These are phyloP conservation scores for Poeciliopsis presidionis DNA, from an alignment of 2,797 vertebrate species.

Conservation along the genomic window DNA sequence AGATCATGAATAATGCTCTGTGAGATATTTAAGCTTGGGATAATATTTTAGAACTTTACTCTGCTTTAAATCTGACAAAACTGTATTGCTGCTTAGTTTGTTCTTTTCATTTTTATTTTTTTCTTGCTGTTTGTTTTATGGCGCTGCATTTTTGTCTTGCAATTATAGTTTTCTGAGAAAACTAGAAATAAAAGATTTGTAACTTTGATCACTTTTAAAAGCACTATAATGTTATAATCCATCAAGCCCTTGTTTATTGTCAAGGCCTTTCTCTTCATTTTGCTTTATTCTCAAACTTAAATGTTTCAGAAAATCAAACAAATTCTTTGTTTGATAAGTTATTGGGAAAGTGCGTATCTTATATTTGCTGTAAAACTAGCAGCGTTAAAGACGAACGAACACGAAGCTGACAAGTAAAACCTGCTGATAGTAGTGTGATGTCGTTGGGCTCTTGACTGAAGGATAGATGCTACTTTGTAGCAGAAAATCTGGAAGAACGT, in stretches of 20 bases:
- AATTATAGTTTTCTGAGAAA: background rate
- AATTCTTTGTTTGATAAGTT: background rate
- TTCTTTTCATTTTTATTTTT: too few species aligned
- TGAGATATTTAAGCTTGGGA: background rate
- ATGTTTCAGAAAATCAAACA: background rate
- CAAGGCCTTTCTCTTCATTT: background rate
- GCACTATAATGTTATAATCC: background rate
- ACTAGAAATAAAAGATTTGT: background rate
- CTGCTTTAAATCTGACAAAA: background rate
- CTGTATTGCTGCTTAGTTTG: background rate
- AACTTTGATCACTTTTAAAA: background rate
- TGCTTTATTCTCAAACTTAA: background rate
- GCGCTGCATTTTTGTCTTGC: background rate
- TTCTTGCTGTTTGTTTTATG: background rate
- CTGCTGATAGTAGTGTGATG: background rate
- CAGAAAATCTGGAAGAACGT: background rate
- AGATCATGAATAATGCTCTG: background rate
- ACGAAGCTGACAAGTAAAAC: background rate
- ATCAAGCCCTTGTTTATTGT: background rate
- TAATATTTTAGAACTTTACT: background rate
- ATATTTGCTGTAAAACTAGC: background rate
- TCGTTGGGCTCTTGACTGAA: background rate
- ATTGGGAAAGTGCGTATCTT: too few species aligned
- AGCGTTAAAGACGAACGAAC: background rate
- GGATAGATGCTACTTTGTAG: background rate